Percentiles rank a stretch among this genome's conserved stretches.
Conservation (phyloP, 2,113 vertebrate species). For the Cairina moschata region DNA sequence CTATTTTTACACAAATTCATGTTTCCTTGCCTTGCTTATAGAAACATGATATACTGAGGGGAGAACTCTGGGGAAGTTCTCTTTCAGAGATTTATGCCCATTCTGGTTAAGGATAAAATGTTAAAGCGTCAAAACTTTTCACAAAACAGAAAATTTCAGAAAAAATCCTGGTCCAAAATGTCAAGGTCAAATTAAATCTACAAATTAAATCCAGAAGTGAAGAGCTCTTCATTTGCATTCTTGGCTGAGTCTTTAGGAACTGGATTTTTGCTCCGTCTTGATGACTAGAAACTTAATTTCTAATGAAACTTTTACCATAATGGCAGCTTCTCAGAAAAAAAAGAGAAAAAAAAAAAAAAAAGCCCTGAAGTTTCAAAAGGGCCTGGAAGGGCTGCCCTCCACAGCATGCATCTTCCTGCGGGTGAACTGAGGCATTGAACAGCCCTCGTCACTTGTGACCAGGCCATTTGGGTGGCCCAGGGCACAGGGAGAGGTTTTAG, state of each 20-base stretch:
- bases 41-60: background rate
- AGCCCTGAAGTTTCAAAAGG: background rate
- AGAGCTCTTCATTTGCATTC: background rate
- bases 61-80: background rate
- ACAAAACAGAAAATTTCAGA: background rate
- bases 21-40: background rate
- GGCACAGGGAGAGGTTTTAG: background rate
- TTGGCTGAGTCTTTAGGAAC: background rate
- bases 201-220: background rate
- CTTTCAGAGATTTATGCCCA: background rate
- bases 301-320: background rate
- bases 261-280: background rate
- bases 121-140: background rate
- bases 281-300: background rate
- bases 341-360: background rate
- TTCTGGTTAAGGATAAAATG: background rate
- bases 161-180: background rate
- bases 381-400: background rate
- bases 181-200: background rate
- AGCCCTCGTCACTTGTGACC: background rate
- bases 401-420: background rate
- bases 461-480: background rate
- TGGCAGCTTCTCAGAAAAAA: background rate
- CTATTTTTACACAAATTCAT: background rate
- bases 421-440: background rate